phyloP scores from a whole-genome alignment of 2,888 invertebrate genomes.

The Sesamia inferens region DNA sequence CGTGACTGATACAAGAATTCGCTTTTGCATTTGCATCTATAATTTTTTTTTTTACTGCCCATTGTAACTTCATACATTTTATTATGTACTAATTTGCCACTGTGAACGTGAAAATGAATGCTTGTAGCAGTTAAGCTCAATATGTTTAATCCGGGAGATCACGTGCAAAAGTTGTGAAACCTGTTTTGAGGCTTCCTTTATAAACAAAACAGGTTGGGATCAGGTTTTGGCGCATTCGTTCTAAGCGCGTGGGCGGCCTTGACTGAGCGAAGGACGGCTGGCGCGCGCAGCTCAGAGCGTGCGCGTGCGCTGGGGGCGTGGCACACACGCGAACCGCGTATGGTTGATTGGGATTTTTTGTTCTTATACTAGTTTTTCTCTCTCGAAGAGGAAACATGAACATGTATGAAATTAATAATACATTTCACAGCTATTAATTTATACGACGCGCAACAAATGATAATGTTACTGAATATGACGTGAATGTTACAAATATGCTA shows the following conservation, averaged over 20 bases:
- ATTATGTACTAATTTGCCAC: slow-evolving; percentile 24
- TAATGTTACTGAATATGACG: slow-evolving; percentile 14
- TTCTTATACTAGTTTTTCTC: slow-evolving; percentile 52
- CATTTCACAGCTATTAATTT: slow-evolving; percentile 41
- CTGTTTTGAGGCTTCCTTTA: slow-evolving; percentile 72
- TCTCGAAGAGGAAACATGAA: slow-evolving; percentile 31
- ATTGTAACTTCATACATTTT: slow-evolving; percentile 39
- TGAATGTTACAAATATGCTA: background rate
- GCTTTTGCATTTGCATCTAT: slow-evolving; percentile 47
- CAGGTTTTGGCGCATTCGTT: slow-evolving; percentile 76
- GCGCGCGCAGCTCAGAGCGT: slow-evolving; percentile 71
- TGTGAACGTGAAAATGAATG: slow-evolving; percentile 40
- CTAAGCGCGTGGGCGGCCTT: slow-evolving; percentile 84
- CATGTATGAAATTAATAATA: slow-evolving; percentile 32
- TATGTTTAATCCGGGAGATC: slow-evolving; percentile 48
- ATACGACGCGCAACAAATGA: slow-evolving; percentile 14
- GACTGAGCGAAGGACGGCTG: slow-evolving; percentile 82
- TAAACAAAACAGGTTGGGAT: slow-evolving; percentile 76
- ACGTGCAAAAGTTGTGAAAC: slow-evolving; percentile 66
- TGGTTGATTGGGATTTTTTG: slow-evolving; percentile 61
- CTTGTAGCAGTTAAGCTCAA: slow-evolving; percentile 24
- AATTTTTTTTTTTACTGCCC: slow-evolving; percentile 43
- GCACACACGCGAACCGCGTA: slow-evolving; percentile 71
- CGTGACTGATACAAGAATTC: slow-evolving; percentile 50
- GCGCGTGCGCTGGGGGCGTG: slow-evolving; percentile 77